These are phyloP conservation scores for Entelurus aequoreus DNA, from an alignment of 2,113 vertebrate genomes.

Conservation along the genomic window DNA sequence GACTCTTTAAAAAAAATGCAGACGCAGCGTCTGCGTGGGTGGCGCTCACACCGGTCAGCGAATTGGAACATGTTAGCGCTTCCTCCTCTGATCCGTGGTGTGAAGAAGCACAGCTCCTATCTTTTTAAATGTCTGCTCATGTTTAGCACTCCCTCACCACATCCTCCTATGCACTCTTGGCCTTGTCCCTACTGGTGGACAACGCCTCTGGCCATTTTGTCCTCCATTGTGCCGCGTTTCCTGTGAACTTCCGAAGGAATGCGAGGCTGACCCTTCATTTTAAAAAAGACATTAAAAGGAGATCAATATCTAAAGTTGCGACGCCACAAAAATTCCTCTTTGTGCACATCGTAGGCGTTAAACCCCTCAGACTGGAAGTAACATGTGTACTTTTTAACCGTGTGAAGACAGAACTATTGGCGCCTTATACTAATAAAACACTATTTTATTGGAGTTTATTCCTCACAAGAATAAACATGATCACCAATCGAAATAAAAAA, in stretches of 20 bases:
- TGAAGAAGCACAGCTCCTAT: slow-evolving; percentile 43
- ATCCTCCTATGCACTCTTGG: slow-evolving; percentile 47
- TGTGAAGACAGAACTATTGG: not conserved
- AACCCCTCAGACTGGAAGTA: slow-evolving; percentile 13
- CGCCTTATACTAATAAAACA: not conserved
- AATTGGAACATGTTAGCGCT: slow-evolving; percentile 52
- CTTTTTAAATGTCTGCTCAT: slow-evolving; percentile 51
- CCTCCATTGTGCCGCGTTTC: slow-evolving; percentile 63
- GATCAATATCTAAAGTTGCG: slow-evolving; percentile 42
- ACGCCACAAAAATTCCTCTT: slow-evolving; percentile 23
- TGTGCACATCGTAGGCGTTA: slow-evolving; percentile 18
- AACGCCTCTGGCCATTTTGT: slow-evolving; percentile 63
- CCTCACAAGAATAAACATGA: not conserved
- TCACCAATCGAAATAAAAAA: not conserved
- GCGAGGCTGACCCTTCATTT: slow-evolving; percentile 42
- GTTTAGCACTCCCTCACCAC: slow-evolving; percentile 63
- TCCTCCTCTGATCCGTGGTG: slow-evolving; percentile 33
- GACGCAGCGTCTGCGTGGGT: slow-evolving; percentile 43
- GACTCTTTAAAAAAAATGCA: slow-evolving; percentile 23
- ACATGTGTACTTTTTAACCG: slow-evolving; percentile 6
- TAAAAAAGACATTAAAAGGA: slow-evolving; percentile 50
- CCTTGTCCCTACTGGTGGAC: slow-evolving; percentile 35
- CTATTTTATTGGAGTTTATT: not conserved
- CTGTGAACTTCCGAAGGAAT: slow-evolving; percentile 67
- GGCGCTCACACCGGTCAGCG: slow-evolving; percentile 38